Evolutionary conservation across 2,797 vertebrate species (phyloP).

Genomic region (Muscicapa comitata): DNA sequence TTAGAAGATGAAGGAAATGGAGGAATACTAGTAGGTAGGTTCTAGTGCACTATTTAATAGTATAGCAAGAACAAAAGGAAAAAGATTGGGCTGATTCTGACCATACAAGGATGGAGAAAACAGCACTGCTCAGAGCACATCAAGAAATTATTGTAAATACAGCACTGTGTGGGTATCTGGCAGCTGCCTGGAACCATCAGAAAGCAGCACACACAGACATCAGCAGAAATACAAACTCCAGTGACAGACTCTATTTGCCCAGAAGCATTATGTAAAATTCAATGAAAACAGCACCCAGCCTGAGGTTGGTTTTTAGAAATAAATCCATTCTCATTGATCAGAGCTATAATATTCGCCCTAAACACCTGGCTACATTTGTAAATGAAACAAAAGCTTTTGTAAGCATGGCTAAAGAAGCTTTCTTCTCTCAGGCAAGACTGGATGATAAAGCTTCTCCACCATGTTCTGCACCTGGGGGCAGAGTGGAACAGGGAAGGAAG

Average conservation of each 20-base stretch:
- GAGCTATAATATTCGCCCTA: background rate
- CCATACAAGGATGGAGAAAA: background rate
- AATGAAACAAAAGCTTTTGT: background rate
- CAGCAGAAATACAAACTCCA: background rate
- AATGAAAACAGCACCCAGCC: background rate
- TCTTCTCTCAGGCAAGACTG: background rate
- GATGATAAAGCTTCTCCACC: background rate
- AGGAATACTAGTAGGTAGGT: background rate
- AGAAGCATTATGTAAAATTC: background rate
- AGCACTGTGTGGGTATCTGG: background rate
- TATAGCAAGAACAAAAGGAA: background rate
- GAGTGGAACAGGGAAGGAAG: background rate
- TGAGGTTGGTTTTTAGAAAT: background rate
- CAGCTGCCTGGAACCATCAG: background rate
- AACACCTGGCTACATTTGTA: background rate
- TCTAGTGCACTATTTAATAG: background rate
- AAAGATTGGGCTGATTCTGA: background rate
- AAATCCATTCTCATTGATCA: background rate
- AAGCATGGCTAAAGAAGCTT: background rate
- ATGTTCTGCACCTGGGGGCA: background rate
- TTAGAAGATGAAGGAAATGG: background rate
- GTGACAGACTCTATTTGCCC: background rate
- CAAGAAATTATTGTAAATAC: background rate
- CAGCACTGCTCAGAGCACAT: background rate
- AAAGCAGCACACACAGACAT: background rate